Base-by-base conservation (phyloP, 2,888 invertebrate species). In the Acronicta aceris region DNA sequence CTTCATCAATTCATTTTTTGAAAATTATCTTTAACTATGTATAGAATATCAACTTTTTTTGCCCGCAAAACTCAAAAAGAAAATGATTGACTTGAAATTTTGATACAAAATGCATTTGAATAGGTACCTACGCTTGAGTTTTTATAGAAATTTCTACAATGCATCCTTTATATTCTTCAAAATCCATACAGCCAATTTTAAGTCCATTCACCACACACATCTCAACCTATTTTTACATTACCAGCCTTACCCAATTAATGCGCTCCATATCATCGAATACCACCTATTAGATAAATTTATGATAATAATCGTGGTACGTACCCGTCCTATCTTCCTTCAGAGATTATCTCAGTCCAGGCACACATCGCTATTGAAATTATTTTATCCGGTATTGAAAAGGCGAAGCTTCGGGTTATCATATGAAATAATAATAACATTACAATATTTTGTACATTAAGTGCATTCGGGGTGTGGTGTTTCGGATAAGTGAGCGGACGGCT, bases 381-480 rank as follows among this genome's bases (percentile, higher is more conserved):
- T 89, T 89, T 87, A 90, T 88, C 80, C 83, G 70, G 72, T 81
- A 86, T 88, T 84, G 82, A 87, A 84, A 83, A 85, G 81, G 78
- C 81, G 78, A 79, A 79, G 79, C 81, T 82, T 82, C 78, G 80
- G 83, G 89, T 91, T 92, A 91, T 92, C 91, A 89, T 83, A 84
- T 82, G 82, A 85, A 88, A 92, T 91, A 91, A 92, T 92, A 93
- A 92, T 91, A 92, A 91, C 91, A 92, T 92, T 92, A 92, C 88
- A 92, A 92, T 92, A 92, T 92, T 91, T 89, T 90, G 87, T 89
- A 89, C 90, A 92, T 92, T 93, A 91, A 92, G 91, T 91, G 88
- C 88, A 83, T 89, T 85, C 88, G 82, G 88, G 89, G 88, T 88
- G 89, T 86, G 87, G 87, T 86, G 85, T 81, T 81, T 82, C 78